Conservation (phyloP, 2,113 vertebrate species). For the Strix aluco region DNA sequence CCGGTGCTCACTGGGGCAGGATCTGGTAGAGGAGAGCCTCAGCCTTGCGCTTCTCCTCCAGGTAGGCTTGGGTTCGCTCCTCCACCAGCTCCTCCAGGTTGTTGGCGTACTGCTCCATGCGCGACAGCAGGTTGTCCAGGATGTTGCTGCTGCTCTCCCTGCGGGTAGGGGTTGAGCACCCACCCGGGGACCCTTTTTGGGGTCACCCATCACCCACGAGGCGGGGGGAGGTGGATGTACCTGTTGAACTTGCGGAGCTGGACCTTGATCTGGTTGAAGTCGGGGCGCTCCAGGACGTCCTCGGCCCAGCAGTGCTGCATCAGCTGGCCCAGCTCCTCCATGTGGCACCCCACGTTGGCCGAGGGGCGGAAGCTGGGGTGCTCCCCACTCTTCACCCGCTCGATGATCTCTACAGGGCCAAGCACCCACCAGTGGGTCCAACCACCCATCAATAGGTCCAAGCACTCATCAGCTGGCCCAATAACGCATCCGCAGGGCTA, state of each 20-base stretch:
- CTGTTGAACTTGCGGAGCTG: constrained; percentile 88
- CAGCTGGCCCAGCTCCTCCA: constrained; percentile 85
- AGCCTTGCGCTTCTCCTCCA: constrained; percentile 93
- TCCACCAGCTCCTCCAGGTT: constrained; percentile 96
- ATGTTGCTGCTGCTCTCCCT: constrained; percentile 91
- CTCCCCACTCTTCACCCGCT: constrained; percentile 74
- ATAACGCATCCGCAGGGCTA: no score
- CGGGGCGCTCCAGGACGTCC: constrained; percentile 82
- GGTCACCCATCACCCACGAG: rapidly evolving
- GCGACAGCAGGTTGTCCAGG: constrained; percentile 90
- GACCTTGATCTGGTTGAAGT: constrained; percentile 89
- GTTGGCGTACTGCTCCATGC: constrained; percentile 97
- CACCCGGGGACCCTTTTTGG: rapidly evolving
- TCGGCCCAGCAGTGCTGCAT: constrained; percentile 92
- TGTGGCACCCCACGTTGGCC: constrained; percentile 78
- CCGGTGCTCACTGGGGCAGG: constrained; percentile 87
- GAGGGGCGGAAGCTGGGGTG: constrained; percentile 81
- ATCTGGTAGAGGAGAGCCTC: constrained; percentile 96
- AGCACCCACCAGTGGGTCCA: rapidly evolving
- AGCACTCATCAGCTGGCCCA: not conserved
- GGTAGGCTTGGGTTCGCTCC: constrained; percentile 91
- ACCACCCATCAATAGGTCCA: rapidly evolving
- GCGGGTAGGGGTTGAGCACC: not conserved
- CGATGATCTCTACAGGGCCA: constrained; percentile 79
- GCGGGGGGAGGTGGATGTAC: constrained; percentile 7